Evolutionary conservation across 2,888 invertebrate species (phyloP), one percentile per base, ranked within the genome.

Genomic region (Aleiodes testaceus): DNA sequence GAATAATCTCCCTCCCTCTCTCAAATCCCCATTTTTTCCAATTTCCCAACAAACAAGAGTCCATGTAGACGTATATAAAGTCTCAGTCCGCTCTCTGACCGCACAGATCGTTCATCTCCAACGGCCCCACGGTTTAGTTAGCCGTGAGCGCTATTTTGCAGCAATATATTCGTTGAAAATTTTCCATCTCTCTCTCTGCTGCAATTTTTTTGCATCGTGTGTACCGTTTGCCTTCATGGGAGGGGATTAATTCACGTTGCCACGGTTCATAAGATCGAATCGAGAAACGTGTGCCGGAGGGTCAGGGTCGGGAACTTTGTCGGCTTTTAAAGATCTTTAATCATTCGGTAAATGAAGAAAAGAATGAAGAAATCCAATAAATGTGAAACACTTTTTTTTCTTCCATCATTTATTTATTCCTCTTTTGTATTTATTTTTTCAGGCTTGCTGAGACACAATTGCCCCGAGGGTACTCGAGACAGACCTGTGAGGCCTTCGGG

Each of bases 371-470:
- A 45, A 45, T 16, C n/a, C 26, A 53, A 22, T 53, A 53, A 53
- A 53, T 22, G 6, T 30, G 6, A n/a, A 30, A 53, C 9, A 22
- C n/a, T 30, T 66, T 36, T 16, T 16, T 50, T 16, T 2, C 7
- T 44, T 42, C 50, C 2, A 16, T 49, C 50, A 16, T 26, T 3
- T 64, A 22, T 45, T 16, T 47, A 47, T 16, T n/a, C 14, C 16
- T 16, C 11, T 26, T 30, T 12, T 45, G 2, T 36, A 30, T 70
- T 61, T 73, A 47, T 74, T 69, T 61, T 80, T 81, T 22, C 78
- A 82, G 83, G 83, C 83, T 72, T 84, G 82, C 82, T 83, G 83
- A 83, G 80, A 76, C 71, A 76, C 69, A 77, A 75, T 78, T 75
- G 79, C 78, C 75, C 79, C 80, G 77, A 77, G 77, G 79, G 79